phyloP scores from a whole-genome alignment of 2,888 invertebrate genomes.

The Aleiodes testaceus region DNA sequence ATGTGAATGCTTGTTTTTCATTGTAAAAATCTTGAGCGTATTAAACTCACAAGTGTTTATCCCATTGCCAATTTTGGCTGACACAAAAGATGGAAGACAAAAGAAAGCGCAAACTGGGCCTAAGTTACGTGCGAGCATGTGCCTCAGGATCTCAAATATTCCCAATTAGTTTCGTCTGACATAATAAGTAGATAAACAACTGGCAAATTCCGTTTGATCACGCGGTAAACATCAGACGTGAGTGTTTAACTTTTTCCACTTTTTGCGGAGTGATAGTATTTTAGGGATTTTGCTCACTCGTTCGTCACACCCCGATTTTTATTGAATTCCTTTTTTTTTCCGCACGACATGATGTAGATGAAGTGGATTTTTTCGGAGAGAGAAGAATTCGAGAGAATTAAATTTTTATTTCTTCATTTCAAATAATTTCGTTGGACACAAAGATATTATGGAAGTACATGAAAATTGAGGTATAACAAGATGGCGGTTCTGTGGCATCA shows the following conservation, averaged over 20 bases:
- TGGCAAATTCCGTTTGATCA: constrained; percentile 54
- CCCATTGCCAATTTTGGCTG: constrained; percentile 31
- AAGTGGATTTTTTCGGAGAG: too few relatives aligned
- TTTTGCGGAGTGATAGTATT: constrained; percentile 62
- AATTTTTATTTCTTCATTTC: too few relatives aligned
- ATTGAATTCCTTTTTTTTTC: neutral
- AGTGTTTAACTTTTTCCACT: constrained; percentile 38
- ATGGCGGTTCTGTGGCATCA: too few relatives aligned
- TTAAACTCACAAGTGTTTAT: constrained; percentile 36
- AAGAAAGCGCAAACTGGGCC: constrained; percentile 1
- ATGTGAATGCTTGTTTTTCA: constrained; percentile 65
- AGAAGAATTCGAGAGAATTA: neutral
- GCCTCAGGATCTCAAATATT: constrained; percentile 62
- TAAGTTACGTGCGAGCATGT: constrained; percentile 64
- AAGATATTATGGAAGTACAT: constrained; percentile 47
- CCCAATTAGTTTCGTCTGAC: constrained; percentile 69
- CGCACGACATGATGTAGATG: too few relatives aligned
- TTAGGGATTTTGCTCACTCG: constrained; percentile 67
- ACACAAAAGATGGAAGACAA: too few relatives aligned
- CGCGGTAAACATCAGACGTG: constrained; percentile 32
- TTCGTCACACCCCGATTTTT: constrained; percentile 55
- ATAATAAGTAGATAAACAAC: constrained; percentile 72
- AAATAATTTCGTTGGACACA: constrained; percentile 43
- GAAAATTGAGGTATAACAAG: too few relatives aligned
- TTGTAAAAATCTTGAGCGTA: constrained; percentile 44